These are phyloP conservation scores for Melozone crissalis DNA, from an alignment of 2,113 vertebrate genomes.

Conservation along the genomic window DNA sequence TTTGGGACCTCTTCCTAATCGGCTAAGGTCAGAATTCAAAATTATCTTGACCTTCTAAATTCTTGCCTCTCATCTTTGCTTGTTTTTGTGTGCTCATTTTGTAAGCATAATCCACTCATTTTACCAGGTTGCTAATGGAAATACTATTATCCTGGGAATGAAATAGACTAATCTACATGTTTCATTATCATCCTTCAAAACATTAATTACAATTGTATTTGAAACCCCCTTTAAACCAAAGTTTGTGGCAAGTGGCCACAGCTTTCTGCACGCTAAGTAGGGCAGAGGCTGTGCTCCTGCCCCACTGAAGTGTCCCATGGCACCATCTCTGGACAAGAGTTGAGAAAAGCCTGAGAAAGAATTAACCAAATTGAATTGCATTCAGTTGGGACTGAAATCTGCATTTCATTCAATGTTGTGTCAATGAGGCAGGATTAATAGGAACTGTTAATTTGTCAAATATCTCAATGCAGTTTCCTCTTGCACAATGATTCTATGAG, in stretches of 20 bases:
- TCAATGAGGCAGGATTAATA: background rate
- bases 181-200: background rate
- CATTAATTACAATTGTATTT: background rate
- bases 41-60: background rate
- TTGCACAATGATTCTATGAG: background rate
- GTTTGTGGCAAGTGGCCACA: background rate
- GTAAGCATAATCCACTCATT: background rate
- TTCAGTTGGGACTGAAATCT: background rate
- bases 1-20: background rate
- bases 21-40: background rate
- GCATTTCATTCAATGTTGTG: background rate
- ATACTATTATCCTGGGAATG: background rate
- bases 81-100: background rate
- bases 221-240: background rate
- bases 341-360: background rate
- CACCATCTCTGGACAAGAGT: background rate
- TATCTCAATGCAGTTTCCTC: background rate
- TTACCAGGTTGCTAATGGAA: background rate
- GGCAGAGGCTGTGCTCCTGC: background rate
- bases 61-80: background rate
- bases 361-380: background rate
- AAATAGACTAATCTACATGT: background rate
- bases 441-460: background rate
- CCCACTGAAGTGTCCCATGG: rapidly evolving
- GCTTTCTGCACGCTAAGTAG: background rate